Conservation (phyloP, 2,113 vertebrate genomes). For the Leptobrachium ailaonicum region DNA sequence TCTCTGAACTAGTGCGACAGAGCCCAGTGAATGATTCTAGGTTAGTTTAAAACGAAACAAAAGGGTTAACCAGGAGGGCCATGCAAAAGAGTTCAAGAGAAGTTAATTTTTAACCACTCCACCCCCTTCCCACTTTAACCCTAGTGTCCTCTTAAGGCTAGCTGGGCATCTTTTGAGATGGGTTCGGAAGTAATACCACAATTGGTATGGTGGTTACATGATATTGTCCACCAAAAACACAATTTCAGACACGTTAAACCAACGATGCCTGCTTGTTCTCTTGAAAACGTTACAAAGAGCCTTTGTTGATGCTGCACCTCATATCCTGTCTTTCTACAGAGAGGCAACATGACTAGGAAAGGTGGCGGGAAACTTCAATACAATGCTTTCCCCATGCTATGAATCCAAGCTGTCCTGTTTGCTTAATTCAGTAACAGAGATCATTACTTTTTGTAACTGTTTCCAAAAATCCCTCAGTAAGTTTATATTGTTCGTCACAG, state of each 20-base stretch:
- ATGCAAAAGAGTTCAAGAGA: too few relatives aligned
- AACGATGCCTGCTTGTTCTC: not conserved
- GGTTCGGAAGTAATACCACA: too few relatives aligned
- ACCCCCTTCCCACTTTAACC: too few relatives aligned
- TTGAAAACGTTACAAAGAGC: not conserved
- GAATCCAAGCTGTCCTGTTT: conserved; percentile 9
- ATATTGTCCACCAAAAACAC: not conserved
- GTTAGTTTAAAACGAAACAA: too few relatives aligned
- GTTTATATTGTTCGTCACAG: not conserved
- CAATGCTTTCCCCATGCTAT: not conserved
- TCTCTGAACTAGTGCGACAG: too few relatives aligned
- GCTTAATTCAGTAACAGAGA: conserved; percentile 26
- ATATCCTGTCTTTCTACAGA: conserved; percentile 15
- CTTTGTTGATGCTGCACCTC: not conserved
- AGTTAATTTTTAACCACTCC: too few relatives aligned
- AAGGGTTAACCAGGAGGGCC: too few relatives aligned
- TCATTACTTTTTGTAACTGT: conserved; percentile 42
- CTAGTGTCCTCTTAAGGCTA: too few relatives aligned
- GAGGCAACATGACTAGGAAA: not conserved
- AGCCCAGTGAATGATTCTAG: too few relatives aligned
- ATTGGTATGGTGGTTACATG: not conserved
- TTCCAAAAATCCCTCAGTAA: conserved; percentile 32
- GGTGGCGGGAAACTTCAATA: conserved; percentile 22
- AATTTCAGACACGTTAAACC: conserved; percentile 22
- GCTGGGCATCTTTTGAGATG: too few relatives aligned